Evolutionary conservation across 2,888 invertebrate genomes (phyloP), one percentile per base, ranked within the genome.

Genomic region (Alsophila aescularia): DNA sequence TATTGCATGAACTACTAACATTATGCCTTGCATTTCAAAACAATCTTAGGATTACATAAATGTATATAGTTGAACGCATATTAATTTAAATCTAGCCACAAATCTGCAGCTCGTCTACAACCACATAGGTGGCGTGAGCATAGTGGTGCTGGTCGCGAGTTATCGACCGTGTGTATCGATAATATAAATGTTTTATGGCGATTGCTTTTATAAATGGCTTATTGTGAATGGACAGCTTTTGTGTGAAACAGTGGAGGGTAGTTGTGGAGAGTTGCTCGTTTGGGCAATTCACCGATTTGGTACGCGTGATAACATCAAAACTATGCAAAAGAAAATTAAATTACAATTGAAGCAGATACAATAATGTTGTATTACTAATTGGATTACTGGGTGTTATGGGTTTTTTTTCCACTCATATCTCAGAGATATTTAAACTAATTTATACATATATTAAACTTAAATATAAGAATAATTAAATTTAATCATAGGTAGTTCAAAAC

Each of bases 181-280:
- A 69, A 69, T 74, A 73, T 70, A 73, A 79, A 71, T 69, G 71
- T 75, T 77, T 79, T 76, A 79, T 76, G 73, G 69, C 68, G 62
- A 67, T 70, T 72, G 66, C 70, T 73, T 66, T 71, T 69, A 70
- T 67, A 67, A 71, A 67, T 65, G 77, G 76, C 75, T 72, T 72
- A 64, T 59, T 62, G 66, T 64, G 64, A 63, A 52, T 52, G 53
- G 36, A 57, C 61, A 66, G 65, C 53, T 62, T 48, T 60, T 62
- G 64, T 65, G 62, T 60, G 56, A 60, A 61, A 60, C 63, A 59
- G 43, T 34, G 58, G 57, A 40, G 55, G 54, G 57, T 49, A 36
- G 32, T 18, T 6, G 44, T n/a, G 2, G 15, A 51, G n/a, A 40
- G 52, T 48, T 49, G 47, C 42, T 18, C 35, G 32, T 45, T 47